These are phyloP conservation scores for Microplitis manilae DNA, from an alignment of 2,888 invertebrate genomes.

Conservation along the genomic window DNA sequence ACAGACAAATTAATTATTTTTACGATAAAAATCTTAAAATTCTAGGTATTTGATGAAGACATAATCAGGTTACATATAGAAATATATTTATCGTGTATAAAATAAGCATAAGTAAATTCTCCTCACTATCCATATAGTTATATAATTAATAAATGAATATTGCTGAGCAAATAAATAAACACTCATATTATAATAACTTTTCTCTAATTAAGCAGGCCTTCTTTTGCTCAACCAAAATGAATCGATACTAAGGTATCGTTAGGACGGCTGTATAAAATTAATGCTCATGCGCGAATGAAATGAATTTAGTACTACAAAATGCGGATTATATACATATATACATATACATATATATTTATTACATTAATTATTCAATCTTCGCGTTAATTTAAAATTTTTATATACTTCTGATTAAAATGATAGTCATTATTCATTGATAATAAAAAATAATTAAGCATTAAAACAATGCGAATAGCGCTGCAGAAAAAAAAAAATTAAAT, in stretches of 20 bases:
- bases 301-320: background rate
- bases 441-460: too few relatives aligned
- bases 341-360: background rate
- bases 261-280: slow-evolving; percentile 14
- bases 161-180: background rate
- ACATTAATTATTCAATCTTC: background rate
- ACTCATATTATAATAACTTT: background rate
- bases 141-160: background rate
- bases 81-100: too few relatives aligned
- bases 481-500: too few relatives aligned
- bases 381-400: background rate
- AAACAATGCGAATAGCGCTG: too few relatives aligned
- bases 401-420: too few relatives aligned
- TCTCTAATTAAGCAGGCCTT: slow-evolving; percentile 20
- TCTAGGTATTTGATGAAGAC: too few relatives aligned
- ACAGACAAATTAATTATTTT: too few relatives aligned
- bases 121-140: background rate
- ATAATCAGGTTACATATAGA: too few relatives aligned
- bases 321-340: background rate
- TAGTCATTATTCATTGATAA: too few relatives aligned
- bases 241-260: slow-evolving; percentile 31
- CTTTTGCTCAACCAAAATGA: slow-evolving; percentile 13
- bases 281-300: slow-evolving; percentile 18
- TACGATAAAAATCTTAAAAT: too few relatives aligned
- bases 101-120: too few relatives aligned